These are phyloP conservation scores for Acanthococcus lagerstroemiae DNA, from an alignment of 2,888 invertebrate species.

Conservation along the genomic window DNA sequence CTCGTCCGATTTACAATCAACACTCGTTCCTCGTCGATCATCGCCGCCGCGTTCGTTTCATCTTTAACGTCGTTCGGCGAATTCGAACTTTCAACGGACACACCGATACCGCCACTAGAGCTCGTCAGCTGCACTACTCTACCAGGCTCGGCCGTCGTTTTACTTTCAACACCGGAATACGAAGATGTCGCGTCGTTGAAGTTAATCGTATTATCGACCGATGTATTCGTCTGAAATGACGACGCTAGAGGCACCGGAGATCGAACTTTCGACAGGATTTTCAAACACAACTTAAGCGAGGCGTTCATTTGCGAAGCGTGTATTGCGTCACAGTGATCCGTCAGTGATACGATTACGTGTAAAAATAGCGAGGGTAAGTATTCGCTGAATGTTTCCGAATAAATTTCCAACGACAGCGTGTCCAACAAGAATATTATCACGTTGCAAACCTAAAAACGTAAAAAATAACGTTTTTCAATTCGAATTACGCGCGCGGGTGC, in stretches of 20 bases:
- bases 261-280: conserved; percentile 64
- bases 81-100: background rate
- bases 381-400: conserved; percentile 63
- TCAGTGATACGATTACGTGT: conserved; percentile 53
- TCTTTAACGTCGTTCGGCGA: background rate
- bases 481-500: background rate
- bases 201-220: background rate
- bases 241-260: conserved; percentile 42
- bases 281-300: conserved; percentile 57
- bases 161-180: background rate
- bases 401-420: conserved; percentile 63
- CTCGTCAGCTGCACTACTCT: conserved; percentile 30
- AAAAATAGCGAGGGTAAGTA: conserved; percentile 66
- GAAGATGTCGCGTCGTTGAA: no score
- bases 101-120: background rate
- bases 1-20: no score
- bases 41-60: background rate
- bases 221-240: conserved; percentile 6
- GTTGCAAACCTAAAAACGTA: conserved; percentile 52
- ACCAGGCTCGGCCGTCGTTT: conserved; percentile 32
- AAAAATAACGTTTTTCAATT: background rate
- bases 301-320: conserved; percentile 54
- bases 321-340: conserved; percentile 48
- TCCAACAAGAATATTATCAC: conserved; percentile 66
- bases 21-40: background rate